Evolutionary conservation across 1,140 invertebrate genomes (phyloP), one percentile per base, ranked within the genome.

Genomic region (Pollicipes pollicipes): DNA sequence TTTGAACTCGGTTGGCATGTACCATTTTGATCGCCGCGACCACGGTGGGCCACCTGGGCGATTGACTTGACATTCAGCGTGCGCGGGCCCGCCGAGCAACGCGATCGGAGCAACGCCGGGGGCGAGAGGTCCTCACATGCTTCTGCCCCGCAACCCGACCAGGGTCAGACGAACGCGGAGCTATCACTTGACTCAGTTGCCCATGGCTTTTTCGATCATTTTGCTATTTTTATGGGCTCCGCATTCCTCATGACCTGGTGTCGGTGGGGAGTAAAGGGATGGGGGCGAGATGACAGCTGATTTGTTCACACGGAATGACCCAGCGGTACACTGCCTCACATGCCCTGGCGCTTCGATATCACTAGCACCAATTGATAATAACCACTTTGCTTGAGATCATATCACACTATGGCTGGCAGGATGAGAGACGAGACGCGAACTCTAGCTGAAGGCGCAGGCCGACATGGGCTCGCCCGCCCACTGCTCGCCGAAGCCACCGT

Each of bases 311-410:
- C 45, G 45, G 45, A 58, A 58, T 58, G 45, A 58, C 45, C 45
- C 45, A 58, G 45, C 13, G 45, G 45, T 58, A 58, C 45, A 58
- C 24, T 58, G 45, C 45, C 45, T 58, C 45, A 58, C 45, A 58
- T 58, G 45, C 45, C 45, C 45, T 58, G 45, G 45, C 24, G 45
- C 45, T 58, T 21, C 45, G 45, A 21, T 58, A 58, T 58, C 45
- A 58, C 45, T 58, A 58, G 45, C 45, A 58, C 45, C 45, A 58
- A 21, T 58, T 21, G 24, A 58, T 58, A 58, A 58, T 58, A 58
- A 58, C 45, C 45, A 58, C 45, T 58, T 58, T 58, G 45, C 45
- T 58, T 58, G 45, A 58, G 45, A 58, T 58, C 45, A 58, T 58
- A 58, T 58, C 45, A 58, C 45, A 58, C 45, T 58, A 58, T 58